Conservation (phyloP, 2,797 vertebrate species). For the Gadopsis bispinosus region DNA sequence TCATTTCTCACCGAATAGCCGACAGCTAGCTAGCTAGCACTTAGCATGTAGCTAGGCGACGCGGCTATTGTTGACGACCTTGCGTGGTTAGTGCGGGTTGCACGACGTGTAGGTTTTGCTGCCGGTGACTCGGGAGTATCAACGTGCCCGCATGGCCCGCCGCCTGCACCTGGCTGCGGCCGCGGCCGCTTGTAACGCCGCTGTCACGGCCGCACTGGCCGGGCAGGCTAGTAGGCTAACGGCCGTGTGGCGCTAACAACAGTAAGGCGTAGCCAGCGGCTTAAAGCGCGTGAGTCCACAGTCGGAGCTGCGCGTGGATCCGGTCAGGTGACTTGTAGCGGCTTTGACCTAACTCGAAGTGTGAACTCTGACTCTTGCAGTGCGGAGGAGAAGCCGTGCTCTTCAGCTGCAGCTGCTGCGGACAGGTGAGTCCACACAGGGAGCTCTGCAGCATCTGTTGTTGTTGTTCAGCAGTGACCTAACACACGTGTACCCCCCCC, state of each 20-base stretch:
- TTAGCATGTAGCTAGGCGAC: slow-evolving; percentile 38
- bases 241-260: slow-evolving; percentile 46
- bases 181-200: no score
- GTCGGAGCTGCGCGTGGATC: neutral
- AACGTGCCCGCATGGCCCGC: fast-evolving
- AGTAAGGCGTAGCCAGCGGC: slow-evolving; percentile 5
- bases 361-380: slow-evolving; percentile 57
- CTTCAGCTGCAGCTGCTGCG: slow-evolving; percentile 69
- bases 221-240: slow-evolving; percentile 42
- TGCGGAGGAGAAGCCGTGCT: slow-evolving; percentile 85
- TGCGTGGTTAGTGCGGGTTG: neutral
- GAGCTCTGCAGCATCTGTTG: neutral
- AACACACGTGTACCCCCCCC: fast-evolving
- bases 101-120: fast-evolving
- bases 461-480: fast-evolving
- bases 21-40: slow-evolving; percentile 32
- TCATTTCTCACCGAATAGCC: neutral
- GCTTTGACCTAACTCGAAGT: neutral
- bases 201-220: no score
- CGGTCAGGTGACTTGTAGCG: neutral
- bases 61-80: slow-evolving; percentile 14
- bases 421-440: slow-evolving; percentile 69
- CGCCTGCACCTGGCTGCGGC: neutral
- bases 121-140: fast-evolving
- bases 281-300: neutral